phyloP scores from a whole-genome alignment of 1,140 invertebrate species.

The Drosophila sulfurigaster region DNA sequence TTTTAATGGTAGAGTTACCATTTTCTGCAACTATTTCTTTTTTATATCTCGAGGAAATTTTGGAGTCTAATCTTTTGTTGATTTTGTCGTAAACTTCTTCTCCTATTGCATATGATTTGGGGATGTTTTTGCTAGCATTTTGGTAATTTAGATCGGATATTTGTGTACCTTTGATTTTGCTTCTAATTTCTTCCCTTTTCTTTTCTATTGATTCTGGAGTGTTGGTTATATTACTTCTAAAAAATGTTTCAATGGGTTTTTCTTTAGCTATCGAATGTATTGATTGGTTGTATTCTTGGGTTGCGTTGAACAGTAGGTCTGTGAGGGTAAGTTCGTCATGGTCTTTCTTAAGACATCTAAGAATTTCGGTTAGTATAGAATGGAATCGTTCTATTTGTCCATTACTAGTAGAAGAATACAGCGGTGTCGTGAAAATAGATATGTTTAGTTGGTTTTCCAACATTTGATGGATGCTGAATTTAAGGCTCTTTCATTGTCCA shows the following conservation, averaged over 20 bases:
- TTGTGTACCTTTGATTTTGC: too few species aligned
- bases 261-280: background rate
- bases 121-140: background rate
- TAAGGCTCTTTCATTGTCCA: constrained; percentile 39
- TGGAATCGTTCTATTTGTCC: constrained; percentile 14
- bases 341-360: background rate
- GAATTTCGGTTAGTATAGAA: background rate
- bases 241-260: background rate
- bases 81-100: background rate
- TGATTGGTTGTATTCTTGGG: background rate
- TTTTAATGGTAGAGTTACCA: background rate
- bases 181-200: background rate
- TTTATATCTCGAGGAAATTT: constrained; percentile 2
- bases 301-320: background rate
- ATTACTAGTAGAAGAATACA: constrained; percentile 27
- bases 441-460: constrained; percentile 36
- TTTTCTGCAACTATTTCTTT: too few species aligned
- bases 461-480: constrained; percentile 37
- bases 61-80: constrained; percentile 31
- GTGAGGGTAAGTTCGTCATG: background rate
- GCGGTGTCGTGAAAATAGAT: constrained; percentile 32
- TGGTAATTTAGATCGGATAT: background rate
- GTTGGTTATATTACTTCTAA: background rate
- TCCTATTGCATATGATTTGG: background rate
- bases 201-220: background rate